Percentiles rank a stretch among this genome's conserved stretches.
Conservation (phyloP, 23 tunicate genomes). For the Halocynthia aurantium region DNA sequence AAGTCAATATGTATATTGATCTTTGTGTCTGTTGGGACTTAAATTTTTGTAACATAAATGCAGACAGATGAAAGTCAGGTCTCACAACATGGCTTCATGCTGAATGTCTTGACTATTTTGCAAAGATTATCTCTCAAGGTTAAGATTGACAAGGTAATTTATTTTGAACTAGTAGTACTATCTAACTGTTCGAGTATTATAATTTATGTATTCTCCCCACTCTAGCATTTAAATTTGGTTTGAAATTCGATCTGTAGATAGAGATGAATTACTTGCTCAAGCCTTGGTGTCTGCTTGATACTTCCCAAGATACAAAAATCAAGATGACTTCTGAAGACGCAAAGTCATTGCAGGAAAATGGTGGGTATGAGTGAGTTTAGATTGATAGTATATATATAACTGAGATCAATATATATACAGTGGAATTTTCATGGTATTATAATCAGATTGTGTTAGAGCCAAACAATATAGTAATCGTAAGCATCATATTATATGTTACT, state of each 20-base stretch:
- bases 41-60: background rate
- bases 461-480: background rate
- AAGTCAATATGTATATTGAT: too few species aligned
- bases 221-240: too few species aligned
- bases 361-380: too few species aligned
- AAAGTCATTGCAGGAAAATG: background rate
- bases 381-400: too few species aligned
- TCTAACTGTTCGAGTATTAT: too few species aligned
- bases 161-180: background rate
- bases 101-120: conserved; percentile 49
- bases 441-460: too few species aligned
- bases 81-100: conserved; percentile 63
- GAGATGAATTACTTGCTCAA: conserved; percentile 48
- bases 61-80: conserved; percentile 31
- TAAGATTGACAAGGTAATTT: conserved; percentile 29
- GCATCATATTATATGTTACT: background rate
- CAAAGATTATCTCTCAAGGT: conserved; percentile 65
- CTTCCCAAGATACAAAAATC: conserved; percentile 46
- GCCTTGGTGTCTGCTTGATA: conserved; percentile 19
- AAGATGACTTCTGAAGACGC: conserved; percentile 39
- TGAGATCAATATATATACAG: too few species aligned
- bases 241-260: background rate
- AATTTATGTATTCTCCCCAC: too few species aligned
- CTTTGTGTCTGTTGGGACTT: background rate
- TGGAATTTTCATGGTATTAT: too few species aligned